These are phyloP conservation scores for Aethina tumida DNA, from an alignment of 1,140 invertebrate species.

Conservation along the genomic window DNA sequence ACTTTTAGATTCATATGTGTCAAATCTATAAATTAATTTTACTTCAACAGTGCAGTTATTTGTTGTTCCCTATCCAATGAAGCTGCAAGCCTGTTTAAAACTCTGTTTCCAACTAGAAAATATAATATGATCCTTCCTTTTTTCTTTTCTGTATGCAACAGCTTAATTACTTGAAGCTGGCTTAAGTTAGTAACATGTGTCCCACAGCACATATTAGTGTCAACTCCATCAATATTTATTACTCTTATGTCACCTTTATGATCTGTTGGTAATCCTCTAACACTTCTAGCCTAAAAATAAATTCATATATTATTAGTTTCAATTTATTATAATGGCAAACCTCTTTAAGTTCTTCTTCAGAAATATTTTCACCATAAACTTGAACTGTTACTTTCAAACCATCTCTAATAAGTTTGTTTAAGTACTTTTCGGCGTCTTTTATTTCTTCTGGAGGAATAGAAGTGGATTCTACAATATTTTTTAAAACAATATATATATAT, in stretches of 20 bases:
- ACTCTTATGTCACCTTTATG: conserved; percentile 61
- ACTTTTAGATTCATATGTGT: conserved; percentile 12
- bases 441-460: conserved; percentile 42
- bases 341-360: conserved; percentile 24
- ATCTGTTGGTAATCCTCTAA: conserved; percentile 65
- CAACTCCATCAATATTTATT: conserved; percentile 59
- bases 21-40: conserved; percentile 22
- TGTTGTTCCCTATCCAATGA: conserved; percentile 56
- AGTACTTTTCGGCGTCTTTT: conserved; percentile 45
- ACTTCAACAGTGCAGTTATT: conserved; percentile 59
- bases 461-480: conserved; percentile 34
- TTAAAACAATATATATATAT: too few species aligned
- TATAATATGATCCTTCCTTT: conserved; percentile 56
- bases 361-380: conserved; percentile 45
- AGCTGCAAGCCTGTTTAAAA: conserved; percentile 46
- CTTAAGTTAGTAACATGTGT: conserved; percentile 71
- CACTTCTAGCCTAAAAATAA: conserved; percentile 22
- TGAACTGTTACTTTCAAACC: conserved; percentile 50
- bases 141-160: conserved; percentile 61
- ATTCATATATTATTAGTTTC: background rate
- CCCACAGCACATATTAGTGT: conserved; percentile 77
- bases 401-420: conserved; percentile 58
- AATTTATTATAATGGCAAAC: conserved; percentile 13
- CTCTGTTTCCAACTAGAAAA: conserved; percentile 62
- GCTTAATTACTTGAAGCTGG: conserved; percentile 70